Conservation (phyloP, 2,888 invertebrate genomes). For the Pachliopta kotzebuea region DNA sequence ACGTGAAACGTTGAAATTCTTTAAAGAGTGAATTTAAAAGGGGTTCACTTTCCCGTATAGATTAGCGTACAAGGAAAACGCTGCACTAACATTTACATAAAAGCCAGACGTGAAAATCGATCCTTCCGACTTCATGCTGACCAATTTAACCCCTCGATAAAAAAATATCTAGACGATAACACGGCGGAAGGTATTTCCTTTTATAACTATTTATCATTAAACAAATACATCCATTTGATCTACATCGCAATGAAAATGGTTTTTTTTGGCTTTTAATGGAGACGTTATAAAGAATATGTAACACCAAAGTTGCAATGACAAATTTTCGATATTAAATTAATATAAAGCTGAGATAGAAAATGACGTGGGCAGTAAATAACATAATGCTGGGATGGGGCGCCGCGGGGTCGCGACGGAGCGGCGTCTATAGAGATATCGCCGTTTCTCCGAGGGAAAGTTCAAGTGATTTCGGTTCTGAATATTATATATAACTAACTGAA, state of each 20-base stretch:
- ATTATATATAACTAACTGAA: slow-evolving; percentile 2
- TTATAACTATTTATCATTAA: too few relatives aligned
- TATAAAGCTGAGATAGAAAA: slow-evolving; percentile 25
- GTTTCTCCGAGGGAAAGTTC: slow-evolving; percentile 38
- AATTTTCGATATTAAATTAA: slow-evolving; percentile 13
- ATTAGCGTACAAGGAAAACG: neutral
- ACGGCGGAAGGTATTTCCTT: neutral
- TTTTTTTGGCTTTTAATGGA: too few relatives aligned
- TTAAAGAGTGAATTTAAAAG: neutral
- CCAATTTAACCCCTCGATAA: neutral
- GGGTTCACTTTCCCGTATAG: neutral
- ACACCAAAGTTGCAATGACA: neutral
- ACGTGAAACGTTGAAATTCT: neutral
- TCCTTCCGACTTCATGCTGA: neutral
- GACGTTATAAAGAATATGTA: neutral
- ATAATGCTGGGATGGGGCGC: slow-evolving; percentile 45
- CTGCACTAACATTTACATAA: neutral
- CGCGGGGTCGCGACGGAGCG: slow-evolving; percentile 49
- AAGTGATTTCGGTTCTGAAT: slow-evolving; percentile 31
- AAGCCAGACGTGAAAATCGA: neutral
- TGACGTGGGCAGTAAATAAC: slow-evolving; percentile 28
- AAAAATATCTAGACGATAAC: neutral
- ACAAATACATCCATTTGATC: too few relatives aligned
- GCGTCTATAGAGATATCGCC: slow-evolving; percentile 46
- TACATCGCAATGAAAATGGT: too few relatives aligned